Evolutionary conservation across 1,140 invertebrate species (phyloP), one percentile per base, ranked within the genome.

Genomic region (Hyposmocoma kahamanoa): DNA sequence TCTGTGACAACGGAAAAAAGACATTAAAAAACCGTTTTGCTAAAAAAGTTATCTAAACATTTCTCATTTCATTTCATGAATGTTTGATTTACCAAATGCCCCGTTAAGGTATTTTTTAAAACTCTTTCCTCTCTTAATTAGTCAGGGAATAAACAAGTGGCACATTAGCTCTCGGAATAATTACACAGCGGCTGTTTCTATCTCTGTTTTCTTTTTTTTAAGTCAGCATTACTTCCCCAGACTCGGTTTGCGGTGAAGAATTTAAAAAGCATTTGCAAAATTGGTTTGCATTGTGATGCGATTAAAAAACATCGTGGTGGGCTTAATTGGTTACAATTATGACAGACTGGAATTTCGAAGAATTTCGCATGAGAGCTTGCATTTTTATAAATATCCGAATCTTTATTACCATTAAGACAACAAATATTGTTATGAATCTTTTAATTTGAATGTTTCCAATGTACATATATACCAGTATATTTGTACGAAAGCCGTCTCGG

Each of bases 121-220:
- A 72, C 64, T 71, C 65, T 72, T 74, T 70, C 75, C 71, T 54
- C 61, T 76, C 71, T 77, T 85, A 85, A 85, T 85, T 85, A 81
- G 77, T 74, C 71, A 61, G 70, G 70, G 77, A 73, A 85, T 80
- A 84, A 83, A 74, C 81, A 81, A 75, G 66, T 67, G 72, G 75
- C 70, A 80, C 73, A 82, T 84, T 84, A 79, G 75, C 78, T 78
- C 61, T 78, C 67, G 58, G 62, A 70, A 81, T 84, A 84, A 84
- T 84, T 84, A 80, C 77, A 62, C 53, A 30, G 59, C 63, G 67
- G 72, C 62, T 67, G 49, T 52, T 56, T 64, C 63, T 52, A 52
- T 50, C 24, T n/a, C n/a, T n/a, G n/a, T n/a, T 47, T 63, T 60
- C 22, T 26, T 61, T 72, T 61, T 69, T 60, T 64, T 64, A 39